phyloP scores from a whole-genome alignment of 2,113 vertebrate genomes.

The Cygnus atratus region DNA sequence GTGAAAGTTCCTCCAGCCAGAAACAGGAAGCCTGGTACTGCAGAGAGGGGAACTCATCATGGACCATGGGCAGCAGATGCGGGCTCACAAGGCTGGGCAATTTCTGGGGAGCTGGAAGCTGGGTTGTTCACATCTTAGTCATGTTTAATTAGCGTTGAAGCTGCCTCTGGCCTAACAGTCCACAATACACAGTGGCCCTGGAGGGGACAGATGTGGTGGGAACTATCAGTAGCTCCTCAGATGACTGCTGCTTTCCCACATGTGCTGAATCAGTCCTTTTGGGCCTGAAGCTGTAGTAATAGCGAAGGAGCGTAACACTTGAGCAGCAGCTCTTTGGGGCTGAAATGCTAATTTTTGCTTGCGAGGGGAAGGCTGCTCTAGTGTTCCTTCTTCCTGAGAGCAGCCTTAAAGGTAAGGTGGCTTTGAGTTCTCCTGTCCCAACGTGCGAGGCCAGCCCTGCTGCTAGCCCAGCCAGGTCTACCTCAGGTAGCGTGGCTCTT shows the following conservation, averaged over 20 bases:
- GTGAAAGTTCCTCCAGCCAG: neutral
- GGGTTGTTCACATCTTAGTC: neutral
- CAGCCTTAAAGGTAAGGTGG: neutral
- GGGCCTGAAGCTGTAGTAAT: neutral
- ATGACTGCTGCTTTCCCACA: neutral
- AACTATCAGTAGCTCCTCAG: neutral
- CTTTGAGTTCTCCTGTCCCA: neutral
- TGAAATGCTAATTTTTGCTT: neutral
- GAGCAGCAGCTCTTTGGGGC: neutral
- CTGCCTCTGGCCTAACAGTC: neutral
- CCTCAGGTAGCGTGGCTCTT: neutral
- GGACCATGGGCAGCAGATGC: neutral
- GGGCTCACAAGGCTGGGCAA: neutral
- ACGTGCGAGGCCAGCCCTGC: neutral
- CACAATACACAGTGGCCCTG: accelerated
- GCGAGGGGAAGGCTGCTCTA: neutral
- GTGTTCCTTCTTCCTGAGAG: neutral
- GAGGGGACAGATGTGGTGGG: neutral
- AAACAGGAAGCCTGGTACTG: neutral
- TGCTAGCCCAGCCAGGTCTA: neutral
- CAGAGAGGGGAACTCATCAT: neutral
- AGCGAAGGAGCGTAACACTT: neutral
- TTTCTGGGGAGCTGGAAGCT: neutral
- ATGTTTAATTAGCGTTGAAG: neutral
- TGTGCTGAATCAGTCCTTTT: neutral